Evolutionary conservation across 2,113 vertebrate genomes (phyloP).

Genomic region (Asarcornis scutulata): DNA sequence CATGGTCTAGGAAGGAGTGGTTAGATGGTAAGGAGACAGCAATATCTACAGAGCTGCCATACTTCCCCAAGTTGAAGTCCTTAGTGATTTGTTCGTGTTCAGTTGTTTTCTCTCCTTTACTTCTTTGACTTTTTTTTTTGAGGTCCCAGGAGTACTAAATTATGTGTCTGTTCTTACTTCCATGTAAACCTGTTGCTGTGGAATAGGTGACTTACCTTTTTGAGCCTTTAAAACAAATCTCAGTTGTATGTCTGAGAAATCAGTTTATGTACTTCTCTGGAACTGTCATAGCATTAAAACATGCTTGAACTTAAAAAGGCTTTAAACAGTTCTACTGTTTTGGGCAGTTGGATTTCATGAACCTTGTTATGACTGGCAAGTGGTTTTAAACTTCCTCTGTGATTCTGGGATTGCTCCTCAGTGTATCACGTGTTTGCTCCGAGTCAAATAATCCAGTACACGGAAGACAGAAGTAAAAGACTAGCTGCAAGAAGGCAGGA

Average conservation of each 20-base stretch:
- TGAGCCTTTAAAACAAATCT: not conserved
- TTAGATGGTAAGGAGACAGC: not conserved
- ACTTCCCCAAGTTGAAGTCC: not conserved
- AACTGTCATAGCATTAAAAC: not conserved
- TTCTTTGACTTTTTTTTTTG: not conserved
- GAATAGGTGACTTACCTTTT: not conserved
- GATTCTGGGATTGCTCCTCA: not conserved
- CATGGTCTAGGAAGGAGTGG: not conserved
- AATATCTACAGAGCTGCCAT: not conserved
- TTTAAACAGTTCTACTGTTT: not conserved
- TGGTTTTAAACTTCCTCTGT: not conserved
- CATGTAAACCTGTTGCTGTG: not conserved
- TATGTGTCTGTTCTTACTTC: accelerated
- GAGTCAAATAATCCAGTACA: not conserved
- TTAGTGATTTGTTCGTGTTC: not conserved
- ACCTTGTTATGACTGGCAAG: not conserved
- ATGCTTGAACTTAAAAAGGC: accelerated
- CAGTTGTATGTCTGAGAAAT: not conserved
- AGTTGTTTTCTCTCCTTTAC: not conserved
- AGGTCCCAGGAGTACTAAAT: not conserved
- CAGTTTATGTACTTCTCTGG: not conserved
- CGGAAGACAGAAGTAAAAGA: not conserved
- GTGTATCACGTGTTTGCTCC: not conserved
- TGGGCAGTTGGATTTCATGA: not conserved
- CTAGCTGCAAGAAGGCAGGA: not conserved